Evolutionary conservation across 2,888 invertebrate species (phyloP).

Genomic region (Oligia strigilis): DNA sequence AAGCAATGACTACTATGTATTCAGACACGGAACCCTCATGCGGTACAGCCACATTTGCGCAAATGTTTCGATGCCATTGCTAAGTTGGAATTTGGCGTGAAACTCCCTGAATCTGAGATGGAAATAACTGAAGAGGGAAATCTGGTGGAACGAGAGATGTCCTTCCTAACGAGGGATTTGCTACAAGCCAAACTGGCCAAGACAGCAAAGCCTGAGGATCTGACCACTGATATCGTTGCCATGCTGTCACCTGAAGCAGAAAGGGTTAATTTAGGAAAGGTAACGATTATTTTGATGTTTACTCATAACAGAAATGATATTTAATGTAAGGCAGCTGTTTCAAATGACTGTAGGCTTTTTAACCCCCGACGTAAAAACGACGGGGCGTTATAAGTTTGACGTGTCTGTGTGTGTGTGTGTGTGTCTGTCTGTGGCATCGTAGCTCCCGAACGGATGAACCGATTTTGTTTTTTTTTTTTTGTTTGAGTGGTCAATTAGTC

Average conservation of each 20-base stretch:
- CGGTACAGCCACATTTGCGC: conserved; percentile 96
- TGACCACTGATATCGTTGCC: conserved; percentile 96
- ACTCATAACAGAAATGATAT: not conserved
- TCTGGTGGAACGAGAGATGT: conserved; percentile 86
- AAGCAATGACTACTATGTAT: not conserved
- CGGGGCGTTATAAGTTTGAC: too few species aligned
- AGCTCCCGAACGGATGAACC: too few species aligned
- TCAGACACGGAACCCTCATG: conserved; percentile 95
- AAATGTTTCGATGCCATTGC: conserved; percentile 97
- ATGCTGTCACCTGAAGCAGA: conserved; percentile 98
- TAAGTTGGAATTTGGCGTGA: conserved; percentile 94
- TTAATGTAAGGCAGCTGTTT: not conserved
- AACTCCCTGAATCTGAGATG: conserved; percentile 87
- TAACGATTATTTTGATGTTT: conserved; percentile 64
- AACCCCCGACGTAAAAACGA: too few species aligned
- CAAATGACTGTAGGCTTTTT: not conserved
- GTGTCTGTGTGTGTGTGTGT: too few species aligned
- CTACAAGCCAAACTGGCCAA: conserved; percentile 85
- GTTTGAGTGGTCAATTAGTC: too few species aligned
- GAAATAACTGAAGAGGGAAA: conserved; percentile 89
- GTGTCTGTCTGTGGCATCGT: too few species aligned
- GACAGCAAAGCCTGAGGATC: conserved; percentile 83
- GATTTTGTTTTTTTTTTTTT: too few species aligned
- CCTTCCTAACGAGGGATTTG: conserved; percentile 82
- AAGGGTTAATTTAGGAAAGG: conserved; percentile 94